phyloP scores from a whole-genome alignment of 2,113 vertebrate species.

The Sula dactylatra region DNA sequence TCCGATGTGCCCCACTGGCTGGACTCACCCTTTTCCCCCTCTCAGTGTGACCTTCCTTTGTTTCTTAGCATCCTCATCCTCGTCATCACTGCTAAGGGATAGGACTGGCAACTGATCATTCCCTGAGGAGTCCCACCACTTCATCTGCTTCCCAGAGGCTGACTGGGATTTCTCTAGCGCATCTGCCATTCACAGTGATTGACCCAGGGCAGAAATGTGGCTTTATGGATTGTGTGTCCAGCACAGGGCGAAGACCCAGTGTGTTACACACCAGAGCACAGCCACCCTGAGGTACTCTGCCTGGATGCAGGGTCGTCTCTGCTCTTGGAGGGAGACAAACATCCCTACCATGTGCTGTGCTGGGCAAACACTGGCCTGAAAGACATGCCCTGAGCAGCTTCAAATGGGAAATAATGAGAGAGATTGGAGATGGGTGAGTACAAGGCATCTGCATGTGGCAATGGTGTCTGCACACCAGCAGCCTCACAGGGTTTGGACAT shows the following conservation, averaged over 20 bases:
- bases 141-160: not conserved
- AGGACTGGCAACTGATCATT: not conserved
- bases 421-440: rapidly evolving
- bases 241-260: not conserved
- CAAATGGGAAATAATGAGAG: not conserved
- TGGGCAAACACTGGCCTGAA: not conserved
- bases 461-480: not conserved
- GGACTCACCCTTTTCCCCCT: not conserved
- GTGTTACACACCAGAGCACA: not conserved
- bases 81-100: not conserved
- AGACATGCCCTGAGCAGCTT: not conserved
- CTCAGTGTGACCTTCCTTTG: not conserved
- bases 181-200: not conserved
- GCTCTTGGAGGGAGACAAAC: not conserved
- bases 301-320: not conserved
- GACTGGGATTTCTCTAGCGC: not conserved
- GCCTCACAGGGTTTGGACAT: not conserved
- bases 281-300: not conserved
- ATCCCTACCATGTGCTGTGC: not conserved
- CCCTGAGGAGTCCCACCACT: not conserved
- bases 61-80: not conserved
- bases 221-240: not conserved
- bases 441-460: not conserved
- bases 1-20: not conserved
- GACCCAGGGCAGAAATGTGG: not conserved